A percentile compares a stretch with the other conserved stretches of the same genome.
These are phyloP conservation scores for Caenorhabditis becei DNA, from an alignment of 2,888 invertebrate genomes.

Conservation along the genomic window DNA sequence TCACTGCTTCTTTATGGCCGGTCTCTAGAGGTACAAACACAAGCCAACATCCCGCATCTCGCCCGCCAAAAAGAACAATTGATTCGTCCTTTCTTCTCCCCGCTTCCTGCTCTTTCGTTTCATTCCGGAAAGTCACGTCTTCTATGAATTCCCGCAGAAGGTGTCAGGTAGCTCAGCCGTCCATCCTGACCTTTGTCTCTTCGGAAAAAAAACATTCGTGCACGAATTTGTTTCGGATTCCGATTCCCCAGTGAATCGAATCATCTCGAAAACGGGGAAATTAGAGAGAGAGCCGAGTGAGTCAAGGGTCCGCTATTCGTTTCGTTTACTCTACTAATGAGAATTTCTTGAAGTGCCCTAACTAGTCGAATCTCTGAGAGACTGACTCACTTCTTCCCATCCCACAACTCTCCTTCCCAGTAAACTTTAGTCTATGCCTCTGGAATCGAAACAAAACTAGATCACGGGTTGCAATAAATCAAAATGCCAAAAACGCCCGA, in stretches of 20 bases:
- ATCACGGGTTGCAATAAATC: conserved; percentile 13
- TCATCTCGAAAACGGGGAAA: conserved; percentile 39
- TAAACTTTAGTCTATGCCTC: neutral
- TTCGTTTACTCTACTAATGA: conserved; percentile 29
- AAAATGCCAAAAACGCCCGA: conserved; percentile 1
- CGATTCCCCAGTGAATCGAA: conserved; percentile 50
- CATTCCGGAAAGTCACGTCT: conserved; percentile 16
- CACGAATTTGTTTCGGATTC: neutral
- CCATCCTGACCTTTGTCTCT: neutral
- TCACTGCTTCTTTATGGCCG: conserved; percentile 31
- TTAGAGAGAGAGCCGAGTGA: conserved; percentile 34
- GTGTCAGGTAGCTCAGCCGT: conserved; percentile 11
- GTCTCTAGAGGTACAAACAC: conserved; percentile 44
- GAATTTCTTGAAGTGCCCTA: conserved; percentile 16
- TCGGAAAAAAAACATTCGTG: neutral
- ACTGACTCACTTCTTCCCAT: neutral
- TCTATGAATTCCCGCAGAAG: neutral
- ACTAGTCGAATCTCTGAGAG: neutral
- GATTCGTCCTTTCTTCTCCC: conserved; percentile 26
- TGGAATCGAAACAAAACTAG: neutral
- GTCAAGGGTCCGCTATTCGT: conserved; percentile 24
- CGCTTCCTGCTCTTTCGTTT: conserved; percentile 12
- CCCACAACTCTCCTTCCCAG: neutral
- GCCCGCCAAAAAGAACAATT: conserved; percentile 35
- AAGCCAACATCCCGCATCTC: conserved; percentile 21